phyloP scores from a whole-genome alignment of 2,888 invertebrate species.

The Zaprionus bogoriensis region DNA sequence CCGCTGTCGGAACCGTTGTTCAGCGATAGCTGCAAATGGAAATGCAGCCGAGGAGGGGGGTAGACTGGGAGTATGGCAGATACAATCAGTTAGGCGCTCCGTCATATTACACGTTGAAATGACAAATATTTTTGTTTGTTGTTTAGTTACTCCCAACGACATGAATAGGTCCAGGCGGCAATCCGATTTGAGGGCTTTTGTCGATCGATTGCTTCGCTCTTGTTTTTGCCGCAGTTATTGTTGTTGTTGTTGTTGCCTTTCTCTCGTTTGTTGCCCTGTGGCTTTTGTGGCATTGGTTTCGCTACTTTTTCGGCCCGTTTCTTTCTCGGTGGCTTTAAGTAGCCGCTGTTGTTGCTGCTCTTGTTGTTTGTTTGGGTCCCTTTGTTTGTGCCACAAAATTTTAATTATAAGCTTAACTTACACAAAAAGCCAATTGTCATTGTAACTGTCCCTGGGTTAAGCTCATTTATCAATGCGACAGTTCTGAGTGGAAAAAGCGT shows the following conservation, averaged over 20 bases:
- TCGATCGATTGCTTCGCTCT: conserved; percentile 59
- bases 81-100: conserved; percentile 36
- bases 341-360: conserved; percentile 31
- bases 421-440: conserved; percentile 78
- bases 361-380: conserved; percentile 14
- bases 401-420: conserved; percentile 73
- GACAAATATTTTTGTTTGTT: conserved; percentile 68
- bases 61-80: neutral
- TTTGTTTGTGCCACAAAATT: conserved; percentile 67
- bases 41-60: conserved; percentile 16
- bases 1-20: conserved; percentile 50
- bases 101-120: conserved; percentile 59
- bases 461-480: conserved; percentile 70
- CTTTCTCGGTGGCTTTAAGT: conserved; percentile 55
- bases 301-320: conserved; percentile 70
- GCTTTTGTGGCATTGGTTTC: conserved; percentile 68
- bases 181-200: conserved; percentile 77
- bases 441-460: conserved; percentile 59
- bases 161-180: conserved; percentile 66
- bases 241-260: conserved; percentile 54
- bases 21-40: conserved; percentile 18
- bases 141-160: conserved; percentile 66
- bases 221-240: conserved; percentile 31
- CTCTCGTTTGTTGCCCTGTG: conserved; percentile 45
- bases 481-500: conserved; percentile 53